Evolutionary conservation across 2,797 vertebrate genomes (phyloP), one percentile per base, ranked within the genome.

Genomic region (Syndactyla subalaris): DNA sequence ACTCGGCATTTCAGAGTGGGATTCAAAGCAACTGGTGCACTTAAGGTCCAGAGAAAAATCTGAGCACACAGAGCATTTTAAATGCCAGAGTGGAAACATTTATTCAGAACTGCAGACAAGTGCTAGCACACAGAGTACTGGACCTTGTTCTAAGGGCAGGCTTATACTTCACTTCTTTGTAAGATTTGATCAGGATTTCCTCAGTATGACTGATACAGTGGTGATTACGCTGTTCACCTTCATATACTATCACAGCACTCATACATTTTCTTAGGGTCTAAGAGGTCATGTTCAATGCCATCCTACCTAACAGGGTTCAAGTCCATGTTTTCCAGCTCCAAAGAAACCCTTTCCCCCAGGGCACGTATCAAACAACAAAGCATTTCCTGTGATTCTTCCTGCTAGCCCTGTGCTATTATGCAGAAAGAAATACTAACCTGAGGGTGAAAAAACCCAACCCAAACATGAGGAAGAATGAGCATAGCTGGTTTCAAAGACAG

Each of bases 351-450:
- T 58, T 75, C 20, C 59, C 63, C 20, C n/a, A 55, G 48, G 54
- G 13, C 65, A 14, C 20, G 6, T n/a, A 74, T 48, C 55, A 82
- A 70, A 55, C n/a, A 55, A 62, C 38, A 45, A 19, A 39, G 19
- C 13, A 14, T 57, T 39, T 86, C 72, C 61, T 63, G 52, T 21
- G 52, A 86, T 39, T 61, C 59, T 19, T 87, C 36, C 51, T 66
- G 39, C 63, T 70, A 62, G 49, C 14, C 14, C 27, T 68, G 34
- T 63, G 46, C 41, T 78, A 29, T 43, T 67, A 41, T 12, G 9
- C 61, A 92, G 52, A 93, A 89, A 39, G 65, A 74, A 88, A 77
- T 55, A 79, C 29, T 66, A n/a, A 70, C 43, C 39, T 9, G 12
- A n/a, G 13, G 22, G 51, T 14, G 2, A 0, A 4, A 24, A 54